A percentile compares a stretch with the other conserved stretches of the same genome.
phyloP scores from a whole-genome alignment of 2,888 invertebrate genomes.

The Eupithecia centaureata region DNA sequence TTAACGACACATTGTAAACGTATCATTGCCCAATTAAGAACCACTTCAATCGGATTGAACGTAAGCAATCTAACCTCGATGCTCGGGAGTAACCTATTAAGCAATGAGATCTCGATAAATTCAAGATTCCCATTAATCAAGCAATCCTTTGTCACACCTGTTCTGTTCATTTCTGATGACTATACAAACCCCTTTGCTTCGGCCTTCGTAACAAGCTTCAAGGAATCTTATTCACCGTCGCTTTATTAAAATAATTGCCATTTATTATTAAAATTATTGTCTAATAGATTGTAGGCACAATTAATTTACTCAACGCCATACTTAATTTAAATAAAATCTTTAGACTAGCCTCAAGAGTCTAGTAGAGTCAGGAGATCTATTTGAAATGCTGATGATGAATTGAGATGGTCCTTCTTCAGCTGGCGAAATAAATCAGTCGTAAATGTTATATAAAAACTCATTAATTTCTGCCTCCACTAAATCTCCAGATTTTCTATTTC shows the following conservation, averaged over 20 bases:
- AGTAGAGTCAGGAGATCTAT: neutral
- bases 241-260: conserved; percentile 15
- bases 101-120: conserved; percentile 34
- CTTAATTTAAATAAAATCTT: conserved; percentile 4
- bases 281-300: neutral
- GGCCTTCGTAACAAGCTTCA: neutral
- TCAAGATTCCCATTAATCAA: conserved; percentile 24
- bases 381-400: conserved; percentile 4
- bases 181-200: neutral
- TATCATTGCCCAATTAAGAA: conserved; percentile 31
- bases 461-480: conserved; percentile 22
- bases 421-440: neutral
- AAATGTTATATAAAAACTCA: conserved; percentile 18
- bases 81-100: conserved; percentile 20
- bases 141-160: neutral
- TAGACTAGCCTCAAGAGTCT: neutral
- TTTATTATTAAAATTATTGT: neutral
- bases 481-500: conserved; percentile 1
- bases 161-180: conserved; percentile 3
- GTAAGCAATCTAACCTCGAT: conserved; percentile 18
- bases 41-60: conserved; percentile 24
- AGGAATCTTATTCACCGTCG: neutral
- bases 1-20: conserved; percentile 43
- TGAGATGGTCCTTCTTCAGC: neutral
- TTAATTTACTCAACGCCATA: conserved; percentile 14